Conservation (phyloP, 1,140 invertebrate genomes). For the Aplysia californica region DNA sequence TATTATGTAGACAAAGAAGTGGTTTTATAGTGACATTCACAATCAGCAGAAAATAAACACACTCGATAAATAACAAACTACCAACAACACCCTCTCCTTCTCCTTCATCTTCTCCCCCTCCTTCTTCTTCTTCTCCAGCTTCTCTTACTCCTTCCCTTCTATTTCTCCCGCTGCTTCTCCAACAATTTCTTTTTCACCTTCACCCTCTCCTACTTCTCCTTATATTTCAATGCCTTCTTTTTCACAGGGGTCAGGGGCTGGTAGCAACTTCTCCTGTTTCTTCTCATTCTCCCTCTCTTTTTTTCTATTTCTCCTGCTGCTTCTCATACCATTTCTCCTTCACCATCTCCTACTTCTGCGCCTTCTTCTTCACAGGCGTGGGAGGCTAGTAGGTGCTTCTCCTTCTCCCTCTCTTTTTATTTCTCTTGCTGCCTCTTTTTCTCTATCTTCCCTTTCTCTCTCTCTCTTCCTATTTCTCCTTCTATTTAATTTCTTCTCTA, state of each 20-base stretch:
- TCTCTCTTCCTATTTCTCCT: not conserved
- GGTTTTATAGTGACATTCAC: too few relatives aligned
- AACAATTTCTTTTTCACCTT: not conserved
- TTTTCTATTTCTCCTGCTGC: not conserved
- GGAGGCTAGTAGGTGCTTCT: too few relatives aligned
- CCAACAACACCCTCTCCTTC: not conserved
- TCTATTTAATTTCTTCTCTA: not conserved
- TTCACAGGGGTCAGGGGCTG: too few relatives aligned
- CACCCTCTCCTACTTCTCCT: not conserved
- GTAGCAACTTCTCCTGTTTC: not conserved
- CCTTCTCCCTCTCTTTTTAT: not conserved
- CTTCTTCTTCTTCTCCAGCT: not conserved
- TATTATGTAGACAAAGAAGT: too few relatives aligned
- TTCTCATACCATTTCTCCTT: not conserved
- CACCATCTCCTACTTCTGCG: too few relatives aligned
- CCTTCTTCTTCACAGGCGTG: too few relatives aligned
- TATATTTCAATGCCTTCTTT: not conserved
- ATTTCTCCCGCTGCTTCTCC: not conserved
- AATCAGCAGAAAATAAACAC: too few relatives aligned
- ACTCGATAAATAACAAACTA: too few relatives aligned
- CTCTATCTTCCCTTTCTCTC: slow-evolving; percentile 2
- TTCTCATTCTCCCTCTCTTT: not conserved
- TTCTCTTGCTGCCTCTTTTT: slow-evolving; percentile 5
- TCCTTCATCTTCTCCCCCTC: not conserved
- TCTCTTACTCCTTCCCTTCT: not conserved